A percentile compares a stretch with the other conserved stretches of the same genome.
These are phyloP conservation scores for Watsonalla cultraria DNA, from an alignment of 2,888 invertebrate genomes.

Conservation along the genomic window DNA sequence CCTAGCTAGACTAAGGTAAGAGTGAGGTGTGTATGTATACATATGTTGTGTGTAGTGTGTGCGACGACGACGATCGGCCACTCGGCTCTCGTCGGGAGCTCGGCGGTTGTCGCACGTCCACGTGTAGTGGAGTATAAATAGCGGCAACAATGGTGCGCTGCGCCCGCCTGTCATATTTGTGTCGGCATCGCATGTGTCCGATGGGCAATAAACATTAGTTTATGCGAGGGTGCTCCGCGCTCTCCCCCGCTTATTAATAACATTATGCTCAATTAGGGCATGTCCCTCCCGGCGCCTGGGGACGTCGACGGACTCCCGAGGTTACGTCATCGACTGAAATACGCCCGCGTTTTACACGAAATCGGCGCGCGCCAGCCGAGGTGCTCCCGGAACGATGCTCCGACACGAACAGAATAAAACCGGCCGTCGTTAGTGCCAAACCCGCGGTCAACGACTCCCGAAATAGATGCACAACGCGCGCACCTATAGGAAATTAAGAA, in stretches of 20 bases:
- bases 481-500: slow-evolving; percentile 66
- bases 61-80: neutral
- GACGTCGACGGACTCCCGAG: slow-evolving; percentile 37
- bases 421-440: slow-evolving; percentile 54
- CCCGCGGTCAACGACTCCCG: slow-evolving; percentile 76
- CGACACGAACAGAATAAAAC: slow-evolving; percentile 45
- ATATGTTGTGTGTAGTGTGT: neutral
- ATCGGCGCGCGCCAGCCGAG: slow-evolving; percentile 21
- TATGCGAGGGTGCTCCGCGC: slow-evolving; percentile 45
- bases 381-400: slow-evolving; percentile 38
- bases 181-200: slow-evolving; percentile 38
- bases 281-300: slow-evolving; percentile 45
- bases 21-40: neutral
- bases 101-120: slow-evolving; percentile 13
- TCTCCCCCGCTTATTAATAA: slow-evolving; percentile 58
- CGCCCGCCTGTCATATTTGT: slow-evolving; percentile 14
- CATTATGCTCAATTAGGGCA: slow-evolving; percentile 47
- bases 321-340: slow-evolving; percentile 59
- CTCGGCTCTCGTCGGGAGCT: slow-evolving; percentile 6
- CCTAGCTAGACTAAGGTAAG: too few relatives aligned
- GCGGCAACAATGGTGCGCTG: slow-evolving; percentile 30
- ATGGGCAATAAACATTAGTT: slow-evolving; percentile 44
- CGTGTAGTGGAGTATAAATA: slow-evolving; percentile 26
- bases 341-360: slow-evolving; percentile 39
- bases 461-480: slow-evolving; percentile 69